Evolutionary conservation across 2,888 invertebrate species (phyloP), one percentile per base, ranked within the genome.

Genomic region (Patella caerulea): DNA sequence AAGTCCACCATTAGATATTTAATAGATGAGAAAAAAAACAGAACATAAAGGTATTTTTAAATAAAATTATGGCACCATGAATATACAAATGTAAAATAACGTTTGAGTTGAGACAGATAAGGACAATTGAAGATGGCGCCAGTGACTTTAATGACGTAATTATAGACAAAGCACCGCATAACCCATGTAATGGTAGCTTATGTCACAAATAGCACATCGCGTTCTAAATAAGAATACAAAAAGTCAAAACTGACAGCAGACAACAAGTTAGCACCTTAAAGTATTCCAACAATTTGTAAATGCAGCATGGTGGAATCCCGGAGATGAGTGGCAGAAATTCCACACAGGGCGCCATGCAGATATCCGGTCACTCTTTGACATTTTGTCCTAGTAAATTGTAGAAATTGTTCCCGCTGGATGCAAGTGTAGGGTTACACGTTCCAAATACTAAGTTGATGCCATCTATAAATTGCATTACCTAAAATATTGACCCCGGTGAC

Each of bases 291-390:
- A 12, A 65, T 65, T 65, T 65, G 19, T 65, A 65, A 24, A 24
- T 65, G 65, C 65, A 65, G 65, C 11, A 19, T 65, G 65, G 24
- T 19, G 65, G 65, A 19, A 65, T 65, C 19, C 65, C 15, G 65
- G 24, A 19, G 65, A 3, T 65, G 65, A 65, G 24, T 65, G 65
- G 65, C 24, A 65, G 65, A 65, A 19, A 65, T 65, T 65, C 65
- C 65, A 24, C 19, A 14, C 65, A 65, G 65, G 65, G 65, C 65
- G 65, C 19, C 65, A 65, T 12, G 65, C 19, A 65, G 65, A 65
- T 65, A 65, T 65, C 65, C 65, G 65, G 65, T 65, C 65, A 65
- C 65, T 65, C 65, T 65, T 65, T 65, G 65, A 65, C 65, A 65
- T 65, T 65, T 65, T 65, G 65, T 65, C 65, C 65, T 14, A 65